Base-by-base conservation (phyloP, 2,113 vertebrate genomes). In the Saccopteryx leptura region DNA sequence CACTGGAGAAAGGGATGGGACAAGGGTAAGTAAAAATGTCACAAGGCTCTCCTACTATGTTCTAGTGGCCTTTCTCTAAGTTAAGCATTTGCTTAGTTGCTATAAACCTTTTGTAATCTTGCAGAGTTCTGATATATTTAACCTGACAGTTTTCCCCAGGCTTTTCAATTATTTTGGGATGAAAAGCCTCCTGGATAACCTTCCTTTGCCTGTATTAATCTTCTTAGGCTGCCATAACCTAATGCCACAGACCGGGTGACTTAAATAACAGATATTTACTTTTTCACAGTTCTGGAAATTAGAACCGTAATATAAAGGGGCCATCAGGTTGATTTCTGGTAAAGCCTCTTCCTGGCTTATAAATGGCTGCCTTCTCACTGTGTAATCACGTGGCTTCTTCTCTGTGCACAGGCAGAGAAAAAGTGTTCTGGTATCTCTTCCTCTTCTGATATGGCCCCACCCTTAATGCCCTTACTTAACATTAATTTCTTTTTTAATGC, bases 111-210 rank as follows among this genome's bases (percentile, higher is more conserved):
- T 68, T 31, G 19, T 74, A 60, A 21, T 80, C 11, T 9, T 79
- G 28, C 78, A 92, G 18, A 56, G 56, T 72, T 84, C 71, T 72
- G 31, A 72, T 39, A 83, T 74, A 19, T 65, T 88, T 94, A 88
- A 92, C 39, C 11, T 88, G 60, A 83, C 31, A 24, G 4, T 65
- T 89, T 92, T 63, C 2, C 76, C 11, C 33, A 75, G 18, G 58
- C 19, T 79, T 90, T 92, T 88, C 21, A 33, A 21, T 66, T 72
- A 89, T 92, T 85, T 58, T 61, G 48, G 78, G 33, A 72, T 79
- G 13, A 23, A 71, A 58, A 88, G 33, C 6, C 46, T 54, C 48
- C 33, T 17, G 17, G 23, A 79, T 79, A 92, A 90, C 9, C 46
- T 88, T 83, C 56, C 19, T 80, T 11, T 58, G 65, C 66, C 46